Conservation (phyloP, 2,888 invertebrate genomes). For the Trachelus troglodyta region DNA sequence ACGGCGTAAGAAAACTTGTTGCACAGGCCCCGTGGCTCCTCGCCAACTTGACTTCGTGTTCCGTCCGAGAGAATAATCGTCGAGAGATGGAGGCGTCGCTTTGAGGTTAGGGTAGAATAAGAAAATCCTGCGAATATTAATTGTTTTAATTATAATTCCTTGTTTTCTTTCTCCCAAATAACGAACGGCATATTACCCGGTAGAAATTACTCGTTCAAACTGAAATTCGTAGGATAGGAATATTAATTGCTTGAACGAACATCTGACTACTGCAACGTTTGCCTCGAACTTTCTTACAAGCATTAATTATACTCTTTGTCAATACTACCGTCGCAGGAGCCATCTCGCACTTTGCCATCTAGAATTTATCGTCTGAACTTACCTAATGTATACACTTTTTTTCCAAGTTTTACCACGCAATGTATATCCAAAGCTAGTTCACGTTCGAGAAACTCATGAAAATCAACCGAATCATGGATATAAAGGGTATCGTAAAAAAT, state of each 20-base stretch:
- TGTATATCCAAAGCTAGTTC: background rate
- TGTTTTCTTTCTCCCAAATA: background rate
- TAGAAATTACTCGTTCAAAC: background rate
- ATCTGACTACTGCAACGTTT: background rate
- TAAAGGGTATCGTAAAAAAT: too few relatives aligned
- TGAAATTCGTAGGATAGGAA: background rate
- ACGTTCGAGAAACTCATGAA: background rate
- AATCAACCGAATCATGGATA: too few relatives aligned
- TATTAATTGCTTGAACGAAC: background rate
- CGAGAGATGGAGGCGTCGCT: constrained; percentile 8
- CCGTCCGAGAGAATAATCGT: constrained; percentile 38
- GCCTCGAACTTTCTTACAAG: too few relatives aligned
- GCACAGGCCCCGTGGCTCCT: constrained; percentile 52
- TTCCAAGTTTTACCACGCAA: background rate
- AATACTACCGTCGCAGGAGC: background rate
- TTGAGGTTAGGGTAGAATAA: background rate
- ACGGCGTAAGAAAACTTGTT: constrained; percentile 61
- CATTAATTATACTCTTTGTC: background rate
- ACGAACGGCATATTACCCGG: background rate
- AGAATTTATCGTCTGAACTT: background rate
- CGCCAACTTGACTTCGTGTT: constrained; percentile 47
- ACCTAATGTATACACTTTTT: background rate
- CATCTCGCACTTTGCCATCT: background rate
- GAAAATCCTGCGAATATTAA: background rate
- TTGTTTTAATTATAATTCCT: background rate